Base-by-base conservation (phyloP, 1,140 invertebrate genomes). In the Drosophila auraria region DNA sequence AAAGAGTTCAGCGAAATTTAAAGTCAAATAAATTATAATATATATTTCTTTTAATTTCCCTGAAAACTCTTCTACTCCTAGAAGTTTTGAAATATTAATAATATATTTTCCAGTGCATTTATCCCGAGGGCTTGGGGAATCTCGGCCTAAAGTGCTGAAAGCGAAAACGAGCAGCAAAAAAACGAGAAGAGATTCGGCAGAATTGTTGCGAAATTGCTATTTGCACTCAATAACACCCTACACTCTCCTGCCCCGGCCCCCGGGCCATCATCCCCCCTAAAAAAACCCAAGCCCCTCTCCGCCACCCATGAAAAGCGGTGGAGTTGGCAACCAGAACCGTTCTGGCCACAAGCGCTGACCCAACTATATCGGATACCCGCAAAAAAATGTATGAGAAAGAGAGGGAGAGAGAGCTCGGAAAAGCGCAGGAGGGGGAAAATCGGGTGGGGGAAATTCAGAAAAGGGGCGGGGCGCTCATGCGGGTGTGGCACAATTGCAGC, bases 341-440 rank as follows among this genome's bases (percentile, higher is more conserved):
- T 92, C 91, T 91, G 91, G 91, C 91, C 91, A 92, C 91, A 92
- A 92, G 91, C 91, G 81, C 87, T 92, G 91, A 92, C 91, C 91
- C 91, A 92, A 92, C 91, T 92, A 92, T 92, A 92, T 92, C 84
- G 91, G 91, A 92, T 91, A 90, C 83, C 91, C 91, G 80, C 91
- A 89, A 92, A 92, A 92, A 92, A 92, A 91, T 74, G 47, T 59
- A 81, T 64, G 71, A 79, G 73, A 63, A 17, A 54, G 73, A 61
- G 50, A 15, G n/a, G n/a, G 73, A 63, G 45, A 56, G 73, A 65
- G 50, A 14, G 44, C 20, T 42, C 4, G 54, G 27, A 51, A 47
- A 54, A 14, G 58, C 40, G 25, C 25, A 33, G 36, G 51, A 36
- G 30, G 20, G 33, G 25, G 42, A 11, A 44, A 38, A 45, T 65